Evolutionary conservation across 1,140 invertebrate genomes (phyloP).

Genomic region (Brachionus sp.): DNA sequence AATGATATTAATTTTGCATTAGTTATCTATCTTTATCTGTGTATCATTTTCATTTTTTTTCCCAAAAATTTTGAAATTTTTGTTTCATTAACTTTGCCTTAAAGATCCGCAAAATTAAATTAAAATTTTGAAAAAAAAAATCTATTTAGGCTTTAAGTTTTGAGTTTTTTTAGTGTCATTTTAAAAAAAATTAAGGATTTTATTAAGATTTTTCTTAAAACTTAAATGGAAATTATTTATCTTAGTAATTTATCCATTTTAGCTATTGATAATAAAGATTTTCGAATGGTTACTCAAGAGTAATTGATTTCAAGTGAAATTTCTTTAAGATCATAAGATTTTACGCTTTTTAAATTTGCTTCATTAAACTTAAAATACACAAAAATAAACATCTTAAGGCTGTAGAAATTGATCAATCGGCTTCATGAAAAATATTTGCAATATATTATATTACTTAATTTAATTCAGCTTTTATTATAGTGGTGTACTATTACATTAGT

Average conservation of each 20-base stretch:
- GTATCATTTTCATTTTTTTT: no score
- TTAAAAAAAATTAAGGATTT: not conserved
- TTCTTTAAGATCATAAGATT: not conserved
- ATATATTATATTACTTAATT: conserved; percentile 33
- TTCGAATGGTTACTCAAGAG: not conserved
- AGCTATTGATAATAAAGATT: not conserved
- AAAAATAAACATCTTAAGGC: conserved; percentile 18
- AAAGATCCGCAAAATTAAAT: no score
- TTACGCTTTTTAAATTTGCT: not conserved
- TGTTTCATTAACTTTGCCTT: no score
- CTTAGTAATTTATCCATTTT: not conserved
- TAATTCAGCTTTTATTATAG: not conserved
- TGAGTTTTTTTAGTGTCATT: not conserved
- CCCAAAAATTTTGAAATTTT: no score
- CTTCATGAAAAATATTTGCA: not conserved
- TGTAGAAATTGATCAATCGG: not conserved
- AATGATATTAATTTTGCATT: no score
- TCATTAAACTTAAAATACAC: not conserved
- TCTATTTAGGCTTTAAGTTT: no score
- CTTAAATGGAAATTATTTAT: not conserved
- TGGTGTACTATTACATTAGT: conserved; percentile 35
- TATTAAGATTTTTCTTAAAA: not conserved
- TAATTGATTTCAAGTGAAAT: not conserved
- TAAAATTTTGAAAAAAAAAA: no score
- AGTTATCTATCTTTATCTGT: no score